Base-by-base conservation (phyloP, 2,797 vertebrate genomes). In the Sebastes trivittatus region DNA sequence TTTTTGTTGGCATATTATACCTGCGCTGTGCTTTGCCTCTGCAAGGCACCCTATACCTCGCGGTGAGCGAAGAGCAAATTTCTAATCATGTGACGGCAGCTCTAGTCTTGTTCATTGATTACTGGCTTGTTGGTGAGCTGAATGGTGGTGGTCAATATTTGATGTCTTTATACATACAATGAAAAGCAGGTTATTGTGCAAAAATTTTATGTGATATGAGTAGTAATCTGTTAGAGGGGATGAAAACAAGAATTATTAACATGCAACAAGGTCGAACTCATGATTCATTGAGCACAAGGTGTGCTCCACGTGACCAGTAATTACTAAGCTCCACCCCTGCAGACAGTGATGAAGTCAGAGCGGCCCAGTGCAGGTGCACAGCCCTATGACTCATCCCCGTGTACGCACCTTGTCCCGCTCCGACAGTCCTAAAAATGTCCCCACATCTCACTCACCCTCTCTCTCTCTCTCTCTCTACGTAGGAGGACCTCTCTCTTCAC, bases 331-430 rank as follows among this genome's bases (percentile, higher is more conserved):
- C 36, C 55, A 13, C 4, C 32, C 71, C 54, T 61, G 76, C 70
- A 84, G 78, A 56, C 70, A 58, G 38, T 46, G 75, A 72, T 77
- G 78, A 69, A 61, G 65, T 71, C 55, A 72, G 32, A 80, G 77
- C 56, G 16, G 60, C 66, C 69, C 3, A 5, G 20, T 38, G 62
- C 73, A 74, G 74, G 78, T 76, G 72, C 62, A 67, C 54, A 64
- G 59, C 72, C 20, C 73, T 54, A 46, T 88, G 82, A 90, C 84
- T 90, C 88, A 91, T 82, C 63, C 14, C 67, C 0, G 7, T 77
- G 83, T 86, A 71, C 83, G 79, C 83, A 88, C 70, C 87, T 77
- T 85, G 82, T 83, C 72, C 87, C n/a, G 54, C 71, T 72, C 81
- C 0, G 29, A 42, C 77, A 84, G 81, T 42, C 69, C 81, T 54